Evolutionary conservation across 2,888 invertebrate species (phyloP), one percentile per base, ranked within the genome.

Genomic region (Drosophila recens): DNA sequence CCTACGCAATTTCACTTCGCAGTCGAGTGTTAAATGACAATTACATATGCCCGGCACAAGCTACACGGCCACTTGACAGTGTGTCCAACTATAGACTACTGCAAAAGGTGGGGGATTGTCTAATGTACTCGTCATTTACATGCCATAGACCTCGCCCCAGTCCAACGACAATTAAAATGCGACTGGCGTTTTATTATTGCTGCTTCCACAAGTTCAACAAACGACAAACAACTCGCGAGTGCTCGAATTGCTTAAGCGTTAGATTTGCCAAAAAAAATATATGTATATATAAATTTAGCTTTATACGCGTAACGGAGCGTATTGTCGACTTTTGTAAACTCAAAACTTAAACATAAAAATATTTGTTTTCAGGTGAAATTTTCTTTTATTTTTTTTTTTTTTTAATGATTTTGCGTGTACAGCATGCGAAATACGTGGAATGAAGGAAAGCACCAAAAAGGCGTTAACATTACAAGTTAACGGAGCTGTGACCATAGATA

Each of bases 1-100:
- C 89, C 84, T 87, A 87, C 85, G 89, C 82, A 89, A 84, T 89
- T 89, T 85, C 89, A 84, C 89, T 71, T 66, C 67, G 69, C 85
- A 63, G 70, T 57, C 75, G 59, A 66, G 80, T 80, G 87, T 84
- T 81, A 87, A 79, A 65, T 70, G 72, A 54, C 82, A 87, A 89
- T 89, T 89, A 87, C 67, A 65, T 75, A 89, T 85, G 89, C 89
- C 65, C 64, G 76, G 61, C 89, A 84, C 84, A 89, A 59, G 74
- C 72, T 63, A 64, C 34, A 65, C 40, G 38, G 62, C 43, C 48
- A 57, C 40, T 66, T 68, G 75, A 67, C 75, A 62, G 51, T 57
- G 54, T 46, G 46, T 42, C 42, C 52, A 51, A 51, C 52, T 66
- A 58, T 27, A 51, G 27, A 46, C 67, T 64, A 33, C 20, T 33